Conservation (phyloP, 1,140 invertebrate genomes). For the Penaeus vannamei region DNA sequence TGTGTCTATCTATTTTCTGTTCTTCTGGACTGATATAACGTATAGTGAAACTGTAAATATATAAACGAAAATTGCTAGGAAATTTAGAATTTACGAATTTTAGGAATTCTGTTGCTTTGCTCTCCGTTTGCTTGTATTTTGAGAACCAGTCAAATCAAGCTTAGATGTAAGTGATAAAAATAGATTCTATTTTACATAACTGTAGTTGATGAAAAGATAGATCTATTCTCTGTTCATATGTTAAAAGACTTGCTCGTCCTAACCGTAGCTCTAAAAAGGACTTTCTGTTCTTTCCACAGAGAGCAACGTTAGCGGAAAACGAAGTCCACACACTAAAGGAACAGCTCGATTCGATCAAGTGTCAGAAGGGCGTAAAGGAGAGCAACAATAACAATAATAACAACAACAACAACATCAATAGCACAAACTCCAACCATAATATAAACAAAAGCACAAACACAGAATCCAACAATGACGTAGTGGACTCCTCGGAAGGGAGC, state of each 20-base stretch:
- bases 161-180: no score
- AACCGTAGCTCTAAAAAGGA: not conserved
- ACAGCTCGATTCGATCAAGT: constrained; percentile 58
- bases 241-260: no score
- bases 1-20: no score
- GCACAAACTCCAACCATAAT: constrained; percentile 31
- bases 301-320: constrained; percentile 56
- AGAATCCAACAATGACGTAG: constrained; percentile 39
- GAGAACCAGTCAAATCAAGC: no score
- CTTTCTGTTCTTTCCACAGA: constrained; percentile 30
- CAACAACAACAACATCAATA: constrained; percentile 62
- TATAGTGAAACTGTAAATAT: no score
- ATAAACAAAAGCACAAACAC: constrained; percentile 45
- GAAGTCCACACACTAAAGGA: constrained; percentile 60
- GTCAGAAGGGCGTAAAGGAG: constrained; percentile 48
- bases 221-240: not conserved
- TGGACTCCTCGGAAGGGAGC: constrained; percentile 50
- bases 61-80: no score
- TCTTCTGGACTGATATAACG: no score
- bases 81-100: no score
- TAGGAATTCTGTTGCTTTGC: no score
- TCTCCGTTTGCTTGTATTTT: no score
- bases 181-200: not conserved
- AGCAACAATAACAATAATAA: constrained; percentile 61
- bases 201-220: not conserved